Base-by-base conservation (phyloP, 2,797 vertebrate genomes). In the Myoxocephalus aenaeus region DNA sequence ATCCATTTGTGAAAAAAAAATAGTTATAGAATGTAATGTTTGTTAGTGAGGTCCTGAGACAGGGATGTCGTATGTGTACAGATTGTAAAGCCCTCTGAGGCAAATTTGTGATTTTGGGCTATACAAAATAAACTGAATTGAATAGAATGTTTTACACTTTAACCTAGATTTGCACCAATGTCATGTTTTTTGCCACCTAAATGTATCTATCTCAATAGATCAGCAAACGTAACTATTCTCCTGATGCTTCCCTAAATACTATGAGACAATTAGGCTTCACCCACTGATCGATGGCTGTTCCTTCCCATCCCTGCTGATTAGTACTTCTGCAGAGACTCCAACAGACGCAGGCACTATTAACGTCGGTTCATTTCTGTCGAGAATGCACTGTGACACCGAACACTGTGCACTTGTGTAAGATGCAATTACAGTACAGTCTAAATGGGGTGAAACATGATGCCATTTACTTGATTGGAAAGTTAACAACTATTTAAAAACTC, bases 381-480 rank as follows among this genome's bases (percentile, higher is more conserved):
- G 5, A 59, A 32, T 48, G 7, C 66, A 63, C 46, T 14, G 36
- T 34, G 15, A 54, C 18, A 62, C 27, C 38, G 65, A 68, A 61
- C 25, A 57, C 17, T 58, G 7, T 36, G 3, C 27, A 7, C 1
- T 51, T 65, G 27, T 65, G 29, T 57, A 56, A 34, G 50, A 56
- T 61, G 40, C 59, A 53, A 13, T 61, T 38, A 32, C 22, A 66
- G 46, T 65, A 11, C 75, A 48, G 48, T 76, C 67, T 72, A 72
- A 80, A 77, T 80, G 64, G 15, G 56, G 51, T 70, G 57, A 76
- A 56, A 63, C 66, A 46, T 58, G n/a, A 1, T 17, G 72, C 57
- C 42, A 12, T 75, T 77, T 65, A 59, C 38, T 76, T 81, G 29
- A 67, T 75, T 80, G 59, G 63, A 62, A 83, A 70, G 22, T 65